Evolutionary conservation across 2,113 vertebrate genomes (phyloP), one percentile per base, ranked within the genome.

Genomic region (Nettapus auritus): DNA sequence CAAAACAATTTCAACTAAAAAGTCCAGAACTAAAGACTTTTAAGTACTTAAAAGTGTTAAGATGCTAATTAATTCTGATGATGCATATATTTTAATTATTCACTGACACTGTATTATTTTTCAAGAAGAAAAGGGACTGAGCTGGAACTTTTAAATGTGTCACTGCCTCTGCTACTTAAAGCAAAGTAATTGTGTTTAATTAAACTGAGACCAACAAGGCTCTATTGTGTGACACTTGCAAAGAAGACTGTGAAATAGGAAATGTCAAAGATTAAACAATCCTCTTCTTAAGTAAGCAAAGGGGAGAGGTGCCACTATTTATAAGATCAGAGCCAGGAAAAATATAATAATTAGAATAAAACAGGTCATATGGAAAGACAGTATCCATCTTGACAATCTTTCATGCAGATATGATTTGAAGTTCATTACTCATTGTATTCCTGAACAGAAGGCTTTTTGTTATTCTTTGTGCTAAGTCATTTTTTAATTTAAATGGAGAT

Each of bases 361-460:
- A 0, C 93, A 95, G 82, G 96, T 97, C 97, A 97, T 68, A 85
- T 88, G 96, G 96, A 97, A 96, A 97, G 96, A 95, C 89, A 86
- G 80, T 92, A 93, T 97, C 97, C 79, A 96, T 59, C 63, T 82
- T 88, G 96, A 97, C 31, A 68, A 89, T 97, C 78, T 42, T 86
- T 96, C 93, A 91, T 78, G 96, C 74, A 88, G 95, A 90, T 91
- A 86, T 84, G 93, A 76, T 36, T 84, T 86, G 94, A 86, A 89
- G 93, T 94, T 91, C 96, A 96, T 97, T 97, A 97, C 97, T 96
- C 97, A 97, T 96, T 97, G 96, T 97, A 86, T 81, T 92, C 79
- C 31, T 40, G 94, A 89, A 98, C 97, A 98, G 97, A 98, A 97
- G 97, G 95, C 86, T 95, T 97, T 97, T 96, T 98, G 95, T 97